phyloP scores from a whole-genome alignment of 2,797 vertebrate genomes.

The Phalanger gymnotis region DNA sequence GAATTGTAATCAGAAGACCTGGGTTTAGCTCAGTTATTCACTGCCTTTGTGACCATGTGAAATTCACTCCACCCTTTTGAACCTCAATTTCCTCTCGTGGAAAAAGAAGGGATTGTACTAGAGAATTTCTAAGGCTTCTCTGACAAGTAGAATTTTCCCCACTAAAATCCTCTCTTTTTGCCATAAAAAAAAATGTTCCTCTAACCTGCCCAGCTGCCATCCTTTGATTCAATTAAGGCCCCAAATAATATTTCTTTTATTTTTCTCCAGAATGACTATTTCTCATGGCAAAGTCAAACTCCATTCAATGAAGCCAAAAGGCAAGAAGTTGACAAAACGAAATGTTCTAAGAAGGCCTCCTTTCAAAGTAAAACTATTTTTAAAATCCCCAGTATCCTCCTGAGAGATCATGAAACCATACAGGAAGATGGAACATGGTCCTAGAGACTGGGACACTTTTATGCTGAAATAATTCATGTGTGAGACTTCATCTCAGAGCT shows the following conservation, averaged over 20 bases:
- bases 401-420: not conserved
- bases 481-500: not conserved
- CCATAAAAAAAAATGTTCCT: not conserved
- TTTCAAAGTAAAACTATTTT: not conserved
- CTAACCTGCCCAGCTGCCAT: not conserved
- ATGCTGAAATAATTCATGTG: not conserved
- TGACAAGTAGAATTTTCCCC: not conserved
- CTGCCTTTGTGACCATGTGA: not conserved
- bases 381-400: not conserved
- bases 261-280: not conserved
- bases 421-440: not conserved
- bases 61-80: not conserved
- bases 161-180: not conserved
- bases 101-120: not conserved
- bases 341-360: not conserved
- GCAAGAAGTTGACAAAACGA: not conserved
- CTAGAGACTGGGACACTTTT: not conserved
- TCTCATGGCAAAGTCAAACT: not conserved
- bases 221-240: not conserved
- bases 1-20: not conserved
- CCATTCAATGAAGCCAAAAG: not conserved
- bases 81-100: not conserved
- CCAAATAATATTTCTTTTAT: constrained; percentile 9
- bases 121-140: not conserved
- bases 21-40: not conserved